These are phyloP conservation scores for Manis javanica DNA, from an alignment of 2,797 vertebrate genomes.

Conservation along the genomic window DNA sequence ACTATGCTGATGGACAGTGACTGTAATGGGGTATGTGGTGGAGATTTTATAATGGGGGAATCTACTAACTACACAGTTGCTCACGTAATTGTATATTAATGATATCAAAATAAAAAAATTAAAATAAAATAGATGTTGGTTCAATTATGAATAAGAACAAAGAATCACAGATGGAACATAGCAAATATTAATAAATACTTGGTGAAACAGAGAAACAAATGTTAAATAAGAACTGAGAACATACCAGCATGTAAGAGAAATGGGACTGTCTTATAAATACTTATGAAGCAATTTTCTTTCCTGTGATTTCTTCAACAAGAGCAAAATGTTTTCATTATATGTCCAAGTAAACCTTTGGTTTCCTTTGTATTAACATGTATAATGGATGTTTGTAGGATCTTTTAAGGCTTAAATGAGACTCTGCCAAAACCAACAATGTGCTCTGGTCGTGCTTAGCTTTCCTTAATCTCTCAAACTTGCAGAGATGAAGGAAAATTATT, in stretches of 20 bases:
- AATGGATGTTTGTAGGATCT: neutral
- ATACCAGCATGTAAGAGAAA: neutral
- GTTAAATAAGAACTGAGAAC: neutral
- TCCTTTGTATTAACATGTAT: neutral
- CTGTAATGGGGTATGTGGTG: too few relatives aligned
- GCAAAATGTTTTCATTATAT: neutral
- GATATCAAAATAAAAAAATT: too few relatives aligned
- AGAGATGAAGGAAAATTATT: neutral
- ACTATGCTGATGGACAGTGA: too few relatives aligned
- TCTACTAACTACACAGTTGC: too few relatives aligned
- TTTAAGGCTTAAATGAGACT: neutral
- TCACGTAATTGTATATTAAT: too few relatives aligned
- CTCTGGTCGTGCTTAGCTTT: neutral
- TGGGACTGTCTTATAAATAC: neutral
- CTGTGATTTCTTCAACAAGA: neutral
- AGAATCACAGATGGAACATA: neutral
- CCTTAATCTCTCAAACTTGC: neutral
- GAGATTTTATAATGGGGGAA: too few relatives aligned
- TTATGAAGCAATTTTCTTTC: neutral
- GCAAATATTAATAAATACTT: neutral
- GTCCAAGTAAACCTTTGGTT: neutral
- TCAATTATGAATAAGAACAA: neutral
- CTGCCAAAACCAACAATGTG: neutral
- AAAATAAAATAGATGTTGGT: neutral
- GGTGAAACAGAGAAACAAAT: neutral